A percentile compares a stretch with the other conserved stretches of the same genome.
Conservation (phyloP, 2,797 vertebrate genomes). For the Momotus momota region DNA sequence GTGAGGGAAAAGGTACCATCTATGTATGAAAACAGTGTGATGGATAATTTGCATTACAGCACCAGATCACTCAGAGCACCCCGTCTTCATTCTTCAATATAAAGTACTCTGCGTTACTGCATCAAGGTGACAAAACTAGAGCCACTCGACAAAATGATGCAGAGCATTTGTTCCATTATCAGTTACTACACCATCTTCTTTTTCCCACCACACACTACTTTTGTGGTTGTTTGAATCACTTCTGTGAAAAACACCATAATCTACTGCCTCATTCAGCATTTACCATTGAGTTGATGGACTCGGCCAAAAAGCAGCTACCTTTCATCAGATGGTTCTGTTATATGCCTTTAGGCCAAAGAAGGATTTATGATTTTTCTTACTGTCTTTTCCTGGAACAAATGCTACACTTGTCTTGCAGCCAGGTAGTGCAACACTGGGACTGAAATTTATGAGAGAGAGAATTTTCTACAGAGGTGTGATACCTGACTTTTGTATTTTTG, state of each 20-base stretch:
- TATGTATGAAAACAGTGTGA: neutral
- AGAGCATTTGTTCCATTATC: neutral
- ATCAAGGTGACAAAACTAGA: slow-evolving; percentile 6
- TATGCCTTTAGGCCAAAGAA: slow-evolving; percentile 54
- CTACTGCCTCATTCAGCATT: slow-evolving; percentile 31
- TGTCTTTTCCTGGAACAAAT: slow-evolving; percentile 62
- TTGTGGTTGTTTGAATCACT: slow-evolving; percentile 42
- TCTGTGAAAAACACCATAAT: slow-evolving; percentile 45
- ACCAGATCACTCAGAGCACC: neutral
- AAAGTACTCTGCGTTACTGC: neutral
- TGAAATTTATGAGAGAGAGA: slow-evolving; percentile 3
- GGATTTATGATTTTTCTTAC: slow-evolving; percentile 56
- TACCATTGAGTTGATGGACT: slow-evolving; percentile 53
- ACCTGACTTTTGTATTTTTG: neutral
- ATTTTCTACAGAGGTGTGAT: slow-evolving; percentile 36
- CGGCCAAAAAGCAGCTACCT: slow-evolving; percentile 1
- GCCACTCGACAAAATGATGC: neutral
- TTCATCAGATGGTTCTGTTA: slow-evolving; percentile 26
- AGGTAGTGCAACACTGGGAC: neutral
- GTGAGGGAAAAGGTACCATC: neutral
- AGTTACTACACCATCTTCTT: neutral
- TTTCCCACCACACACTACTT: neutral
- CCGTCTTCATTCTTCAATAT: neutral
- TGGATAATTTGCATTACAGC: neutral
- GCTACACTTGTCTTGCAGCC: slow-evolving; percentile 46